Percentiles rank a stretch among this genome's conserved stretches.
Conservation (phyloP, 2,888 invertebrate species). For the Lordiphosa andalusiaca region DNA sequence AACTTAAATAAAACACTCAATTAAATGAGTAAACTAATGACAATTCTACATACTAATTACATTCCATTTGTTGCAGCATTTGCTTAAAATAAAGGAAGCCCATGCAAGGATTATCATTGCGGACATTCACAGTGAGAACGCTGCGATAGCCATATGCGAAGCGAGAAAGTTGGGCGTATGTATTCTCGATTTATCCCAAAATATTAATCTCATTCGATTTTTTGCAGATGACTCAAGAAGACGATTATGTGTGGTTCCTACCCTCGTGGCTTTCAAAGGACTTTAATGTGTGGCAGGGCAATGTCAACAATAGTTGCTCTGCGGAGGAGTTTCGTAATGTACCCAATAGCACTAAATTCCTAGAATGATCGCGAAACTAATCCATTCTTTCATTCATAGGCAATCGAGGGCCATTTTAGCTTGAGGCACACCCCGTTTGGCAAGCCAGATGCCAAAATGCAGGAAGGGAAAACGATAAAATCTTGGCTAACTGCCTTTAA, state of each 20-base stretch:
- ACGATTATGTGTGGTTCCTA: constrained; percentile 93
- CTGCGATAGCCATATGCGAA: constrained; percentile 90
- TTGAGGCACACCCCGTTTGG: constrained; percentile 86
- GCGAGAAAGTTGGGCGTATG: constrained; percentile 81
- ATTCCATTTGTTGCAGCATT: constrained; percentile 81
- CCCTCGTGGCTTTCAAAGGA: constrained; percentile 86
- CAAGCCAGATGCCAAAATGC: constrained; percentile 81
- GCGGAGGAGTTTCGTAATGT: constrained; percentile 83
- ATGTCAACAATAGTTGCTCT: constrained; percentile 81
- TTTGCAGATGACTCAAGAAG: constrained; percentile 85
- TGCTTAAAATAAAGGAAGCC: constrained; percentile 84
- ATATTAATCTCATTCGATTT: constrained; percentile 33
- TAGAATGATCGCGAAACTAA: neutral
- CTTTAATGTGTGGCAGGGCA: constrained; percentile 84
- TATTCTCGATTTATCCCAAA: neutral
- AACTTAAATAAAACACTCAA: neutral
- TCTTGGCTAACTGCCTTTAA: constrained; percentile 81
- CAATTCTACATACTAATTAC: no score
- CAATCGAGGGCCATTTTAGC: constrained; percentile 87
- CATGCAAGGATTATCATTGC: constrained; percentile 89
- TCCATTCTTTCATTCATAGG: constrained; percentile 77
- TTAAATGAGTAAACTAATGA: no score
- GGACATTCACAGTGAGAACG: constrained; percentile 87
- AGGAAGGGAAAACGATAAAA: constrained; percentile 84
- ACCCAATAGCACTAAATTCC: neutral